Base-by-base conservation (phyloP, 2,113 vertebrate species). In the Montifringilla adamsi region DNA sequence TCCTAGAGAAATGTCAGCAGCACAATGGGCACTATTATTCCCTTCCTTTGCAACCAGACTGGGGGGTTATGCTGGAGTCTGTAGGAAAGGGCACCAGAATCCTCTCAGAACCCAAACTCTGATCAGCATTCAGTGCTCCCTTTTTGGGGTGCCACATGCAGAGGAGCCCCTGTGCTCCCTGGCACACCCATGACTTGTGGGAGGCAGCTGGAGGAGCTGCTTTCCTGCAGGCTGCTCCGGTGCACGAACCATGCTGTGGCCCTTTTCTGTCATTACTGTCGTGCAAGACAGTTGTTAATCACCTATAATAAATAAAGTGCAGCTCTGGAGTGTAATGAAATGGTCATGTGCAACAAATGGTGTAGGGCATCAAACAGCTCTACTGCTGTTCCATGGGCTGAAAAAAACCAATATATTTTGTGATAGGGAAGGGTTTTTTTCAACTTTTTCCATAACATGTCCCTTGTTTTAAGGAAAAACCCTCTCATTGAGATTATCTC, bases 1-100 rank as follows among this genome's bases (percentile, higher is more conserved):
- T 91, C 70, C 0, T 8, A 91, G 81, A 89, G 95, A 94, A 95
- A 96, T 94, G 94, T 93, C 95, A 95, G 81, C 3, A 27, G 44
- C 74, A 96, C 91, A 96, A 96, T 73, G 94, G 81, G 21, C 14
- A 1, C 77, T 49, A 73, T 95, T 97, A 91, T 96, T 89, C 58
- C 2, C 1, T 74, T 79, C 77, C 62, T 95, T 85, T 87, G 87
- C 66, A 58, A 17, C 49, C 81, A 62, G 58, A 53, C 3, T 68
- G 89, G 84, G 80, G 76, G 58, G 22, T 95, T 62, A 4, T 66
- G 80, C 44, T 58, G 16, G 55, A 85, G 41, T 12, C 89, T 37
- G 19, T 14, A 89, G 81, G 47, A 95, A 95, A 95, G 60, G 81
- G 69, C 93, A 84, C 5, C 56, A 75, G 74, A 37, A 75, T 37